Evolutionary conservation across 53 echinoderm and acorn worm genomes (phyloP), one percentile per base, ranked within the genome.

Genomic region (Holothuria scabra): DNA sequence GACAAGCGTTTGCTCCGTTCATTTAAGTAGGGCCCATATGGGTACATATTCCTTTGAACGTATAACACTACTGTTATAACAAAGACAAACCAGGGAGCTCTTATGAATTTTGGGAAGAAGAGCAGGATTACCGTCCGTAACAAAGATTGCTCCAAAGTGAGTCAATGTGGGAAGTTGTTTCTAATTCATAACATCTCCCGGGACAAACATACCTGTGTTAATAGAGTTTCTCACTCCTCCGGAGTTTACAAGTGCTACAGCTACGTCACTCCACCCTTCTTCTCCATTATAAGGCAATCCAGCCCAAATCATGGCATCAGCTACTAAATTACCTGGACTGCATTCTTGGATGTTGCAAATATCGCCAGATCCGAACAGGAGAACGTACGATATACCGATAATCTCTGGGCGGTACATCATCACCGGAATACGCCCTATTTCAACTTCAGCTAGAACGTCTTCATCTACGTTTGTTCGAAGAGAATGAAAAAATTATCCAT

Each of bases 231-330:
- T 30, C n/a, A 85, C 32, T 28, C 18, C 35, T 23, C 85, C 85
- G 21, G 72, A 56, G 55, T 85, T 85, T 5, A 85, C 61, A 59
- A 85, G 12, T 13, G 74, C 85, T 14, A 85, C 58, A 30, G 46
- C 49, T 0, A 60, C 61, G 34, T 85, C 85, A 85, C 59, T 85
- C 85, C 85, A 85, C 12, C 67, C 58, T 5, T 44, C 22, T 30
- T 56, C 33, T 26, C 48, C 74, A 6, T 37, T 34, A n/a, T 60
- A 24, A 4, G 35, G 38, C 38, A 85, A 71, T 58, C 31, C 59
- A 59, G 12, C 18, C 37, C 60, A 55, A 3, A 65, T 46, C 58
- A 60, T 61, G 34, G 46, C 60, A 19, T 72, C 60, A 28, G 62
- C 60, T 37, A 74, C 48, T 22, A 57, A 74, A 31, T 76, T 76